Conservation (phyloP, 2,797 vertebrate genomes). For the Mareca penelope region DNA sequence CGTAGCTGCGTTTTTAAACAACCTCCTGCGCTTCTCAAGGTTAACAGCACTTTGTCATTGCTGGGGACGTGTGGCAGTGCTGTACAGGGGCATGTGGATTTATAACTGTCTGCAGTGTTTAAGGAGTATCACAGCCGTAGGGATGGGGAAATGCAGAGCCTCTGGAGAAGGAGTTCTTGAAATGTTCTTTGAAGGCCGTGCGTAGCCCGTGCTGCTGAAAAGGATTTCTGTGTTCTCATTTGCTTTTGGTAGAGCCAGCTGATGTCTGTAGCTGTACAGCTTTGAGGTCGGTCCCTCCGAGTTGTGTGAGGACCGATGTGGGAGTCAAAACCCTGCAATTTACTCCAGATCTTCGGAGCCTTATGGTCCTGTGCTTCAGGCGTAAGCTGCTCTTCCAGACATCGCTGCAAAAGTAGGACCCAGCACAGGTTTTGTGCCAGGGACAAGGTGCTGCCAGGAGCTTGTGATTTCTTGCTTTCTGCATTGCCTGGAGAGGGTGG, state of each 20-base stretch:
- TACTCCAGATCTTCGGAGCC: background rate
- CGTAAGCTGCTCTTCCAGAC: background rate
- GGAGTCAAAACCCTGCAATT: background rate
- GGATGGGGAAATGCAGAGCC: background rate
- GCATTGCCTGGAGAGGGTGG: background rate
- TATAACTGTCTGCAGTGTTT: background rate
- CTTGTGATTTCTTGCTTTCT: background rate
- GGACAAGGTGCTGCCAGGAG: background rate
- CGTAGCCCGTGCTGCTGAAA: background rate
- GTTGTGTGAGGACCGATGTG: background rate
- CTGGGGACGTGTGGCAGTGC: background rate
- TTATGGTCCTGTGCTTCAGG: background rate
- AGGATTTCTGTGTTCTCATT: background rate
- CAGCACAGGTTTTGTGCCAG: background rate
- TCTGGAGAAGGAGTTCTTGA: background rate
- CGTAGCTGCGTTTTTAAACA: background rate
- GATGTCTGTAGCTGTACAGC: background rate
- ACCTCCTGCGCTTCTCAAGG: constrained; percentile 6
- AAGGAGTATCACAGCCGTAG: background rate
- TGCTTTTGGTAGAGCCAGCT: background rate
- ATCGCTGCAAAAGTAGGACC: background rate
- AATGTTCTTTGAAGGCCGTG: background rate
- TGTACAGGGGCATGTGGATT: background rate
- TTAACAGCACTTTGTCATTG: background rate
- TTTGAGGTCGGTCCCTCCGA: background rate